Conservation (phyloP, 2,888 invertebrate species). For the Sesamia inferens region DNA sequence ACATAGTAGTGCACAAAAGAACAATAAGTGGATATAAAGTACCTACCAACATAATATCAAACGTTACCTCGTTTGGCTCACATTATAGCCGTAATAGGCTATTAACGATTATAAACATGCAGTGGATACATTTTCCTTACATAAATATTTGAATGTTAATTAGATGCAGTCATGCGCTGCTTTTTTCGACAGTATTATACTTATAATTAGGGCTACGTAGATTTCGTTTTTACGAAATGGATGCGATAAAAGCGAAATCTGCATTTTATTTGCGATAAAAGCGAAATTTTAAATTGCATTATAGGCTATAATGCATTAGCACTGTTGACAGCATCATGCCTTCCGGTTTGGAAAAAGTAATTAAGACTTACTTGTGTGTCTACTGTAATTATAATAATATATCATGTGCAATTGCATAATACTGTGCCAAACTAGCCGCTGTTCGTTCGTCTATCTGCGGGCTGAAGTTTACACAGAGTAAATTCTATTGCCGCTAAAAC, state of each 20-base stretch:
- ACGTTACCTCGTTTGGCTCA: constrained; percentile 22
- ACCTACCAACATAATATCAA: constrained; percentile 27
- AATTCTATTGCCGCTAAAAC: neutral
- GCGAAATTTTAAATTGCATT: too few relatives aligned
- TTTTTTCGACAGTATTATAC: constrained; percentile 12
- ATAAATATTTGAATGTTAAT: constrained; percentile 5
- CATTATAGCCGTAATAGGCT: constrained; percentile 16
- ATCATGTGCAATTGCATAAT: constrained; percentile 1
- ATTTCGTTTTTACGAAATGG: too few relatives aligned
- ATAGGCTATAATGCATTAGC: neutral
- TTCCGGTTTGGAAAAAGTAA: constrained; percentile 5
- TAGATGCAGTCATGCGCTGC: constrained; percentile 1
- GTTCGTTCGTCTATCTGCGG: too few relatives aligned
- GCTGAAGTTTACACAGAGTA: neutral
- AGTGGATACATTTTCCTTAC: constrained; percentile 14
- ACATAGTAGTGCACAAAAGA: constrained; percentile 53
- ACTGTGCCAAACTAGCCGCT: neutral
- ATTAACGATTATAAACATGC: constrained; percentile 20
- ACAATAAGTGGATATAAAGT: constrained; percentile 55
- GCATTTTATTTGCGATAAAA: too few relatives aligned
- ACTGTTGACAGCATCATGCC: constrained; percentile 7
- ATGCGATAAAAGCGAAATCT: too few relatives aligned
- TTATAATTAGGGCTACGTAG: too few relatives aligned
- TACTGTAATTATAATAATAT: neutral
- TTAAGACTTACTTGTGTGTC: neutral